Base-by-base conservation (phyloP, 2,113 vertebrate species). In the Apteryx owenii region DNA sequence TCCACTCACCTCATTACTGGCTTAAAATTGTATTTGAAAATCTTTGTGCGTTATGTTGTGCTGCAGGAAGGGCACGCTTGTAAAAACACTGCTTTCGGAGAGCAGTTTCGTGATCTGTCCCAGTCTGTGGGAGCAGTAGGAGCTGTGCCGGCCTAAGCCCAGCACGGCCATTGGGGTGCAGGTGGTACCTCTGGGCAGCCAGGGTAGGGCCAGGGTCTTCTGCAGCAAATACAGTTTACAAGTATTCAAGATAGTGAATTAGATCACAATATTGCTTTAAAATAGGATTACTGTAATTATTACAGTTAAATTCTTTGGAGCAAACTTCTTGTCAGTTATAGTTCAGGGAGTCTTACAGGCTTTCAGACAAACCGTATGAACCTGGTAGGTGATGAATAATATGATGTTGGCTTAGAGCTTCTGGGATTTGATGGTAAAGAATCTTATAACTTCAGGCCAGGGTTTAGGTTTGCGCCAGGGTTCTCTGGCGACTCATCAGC, bases 21-120 rank as follows among this genome's bases (percentile, higher is more conserved):
- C 0, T 21, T 38, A 3, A 12, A 14, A n/a, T 6, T 11, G 31
- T 40, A 1, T 0, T 0, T 20, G 64, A 60, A 12, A 16, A 38
- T 44, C 9, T 22, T 8, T 31, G n/a, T 1, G 1, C 2, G 20
- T 36, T 44, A 11, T 38, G 31, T 21, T 2, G 46, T 10, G 1
- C 60, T 40, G 29, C 29, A 1, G 61, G 10, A 3, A 33, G 56
- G 46, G 54, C 50, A 3, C 18, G 4, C 31, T 56, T 10, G 40
- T 21, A 15, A 8, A 12, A 18, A 3, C 0, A 1, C 46, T 11
- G 15, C 36, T n/a, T 15, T 15, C 15, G 4, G 65, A 31, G 75
- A 31, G n/a, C 33, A 8, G 19, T 9, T 44, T 22, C 21, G 82
- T 6, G 65, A 48, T 66, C 51, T 13, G 19, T 9, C 15, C 12